Base-by-base conservation (phyloP, 2,113 vertebrate species). In the Pygoscelis antarcticus region DNA sequence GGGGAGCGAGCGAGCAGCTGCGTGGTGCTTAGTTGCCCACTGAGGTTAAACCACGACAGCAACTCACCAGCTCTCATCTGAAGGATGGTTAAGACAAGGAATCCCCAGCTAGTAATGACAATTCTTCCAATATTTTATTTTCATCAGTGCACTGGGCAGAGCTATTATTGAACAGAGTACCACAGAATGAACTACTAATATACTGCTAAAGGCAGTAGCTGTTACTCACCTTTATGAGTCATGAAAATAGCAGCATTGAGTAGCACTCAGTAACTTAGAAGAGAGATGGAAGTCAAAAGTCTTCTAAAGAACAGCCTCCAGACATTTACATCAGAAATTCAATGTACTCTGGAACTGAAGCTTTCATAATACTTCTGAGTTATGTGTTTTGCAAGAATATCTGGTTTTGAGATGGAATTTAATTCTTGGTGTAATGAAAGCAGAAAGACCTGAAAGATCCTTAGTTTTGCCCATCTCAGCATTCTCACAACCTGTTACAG, bases 351-450 rank as follows among this genome's bases (percentile, higher is more conserved):
- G 52, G 52, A 87, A 46, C 75, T 70, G 51, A 89, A 86, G 82
- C 60, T 84, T 93, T 89, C 42, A 19, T 83, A 82, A 91, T 69
- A 75, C 65, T 96, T 76, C 30, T 1, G 9, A 81, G 86, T 95
- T 91, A 94, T 72, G 36, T 36, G 47, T 93, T 96, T 96, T 97
- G 76, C 72, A 93, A 92, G 77, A 96, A 94, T 85, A 93, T 94
- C 81, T 90, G 82, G 27, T 55, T 93, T 83, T 77, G 69, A 21
- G 44, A 85, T 64, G 52, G 82, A 83, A 90, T 95, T 96, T 89
- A 89, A 90, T 90, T 96, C 75, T 54, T 74, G 68, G 20, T 76
- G 14, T 42, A 66, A 97, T 5, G 49, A 90, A 87, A 96, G 40
- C 78, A 91, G 78, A 85, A 87, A 51, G 86, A 91, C 20, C 47